A percentile compares a stretch with the other conserved stretches of the same genome.
These are phyloP conservation scores for Thalassarche chlororhynchos DNA, from an alignment of 2,113 vertebrate species.

Conservation along the genomic window DNA sequence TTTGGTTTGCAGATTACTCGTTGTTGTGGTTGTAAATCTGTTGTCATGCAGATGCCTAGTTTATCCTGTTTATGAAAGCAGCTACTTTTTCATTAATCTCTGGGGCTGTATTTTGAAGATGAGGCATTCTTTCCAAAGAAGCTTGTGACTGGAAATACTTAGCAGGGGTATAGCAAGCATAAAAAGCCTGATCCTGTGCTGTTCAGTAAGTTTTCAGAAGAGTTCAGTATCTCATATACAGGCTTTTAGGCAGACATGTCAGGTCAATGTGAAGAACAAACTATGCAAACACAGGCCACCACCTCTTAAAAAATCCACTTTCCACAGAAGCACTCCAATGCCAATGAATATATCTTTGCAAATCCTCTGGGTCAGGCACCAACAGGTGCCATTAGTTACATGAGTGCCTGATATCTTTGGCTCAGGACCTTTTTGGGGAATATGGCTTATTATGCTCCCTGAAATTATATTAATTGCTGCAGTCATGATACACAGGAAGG, in stretches of 20 bases:
- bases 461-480: background rate
- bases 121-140: background rate
- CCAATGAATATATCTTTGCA: background rate
- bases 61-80: background rate
- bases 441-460: background rate
- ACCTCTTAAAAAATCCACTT: background rate
- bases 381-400: background rate
- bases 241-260: background rate
- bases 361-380: background rate
- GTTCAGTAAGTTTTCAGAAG: background rate
- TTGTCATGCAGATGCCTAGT: background rate
- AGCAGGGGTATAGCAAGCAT: background rate
- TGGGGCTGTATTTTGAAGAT: background rate
- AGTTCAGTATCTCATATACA: background rate
- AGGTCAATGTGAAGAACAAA: background rate
- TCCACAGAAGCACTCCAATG: background rate
- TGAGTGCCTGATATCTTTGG: background rate
- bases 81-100: background rate
- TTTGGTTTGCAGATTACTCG: background rate
- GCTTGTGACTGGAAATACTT: background rate
- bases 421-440: background rate
- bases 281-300: background rate
- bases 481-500: background rate
- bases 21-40: background rate
- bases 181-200: background rate